A percentile compares a stretch with the other conserved stretches of the same genome.
These are phyloP conservation scores for Caloenas nicobarica DNA, from an alignment of 2,113 vertebrate genomes.

Conservation along the genomic window DNA sequence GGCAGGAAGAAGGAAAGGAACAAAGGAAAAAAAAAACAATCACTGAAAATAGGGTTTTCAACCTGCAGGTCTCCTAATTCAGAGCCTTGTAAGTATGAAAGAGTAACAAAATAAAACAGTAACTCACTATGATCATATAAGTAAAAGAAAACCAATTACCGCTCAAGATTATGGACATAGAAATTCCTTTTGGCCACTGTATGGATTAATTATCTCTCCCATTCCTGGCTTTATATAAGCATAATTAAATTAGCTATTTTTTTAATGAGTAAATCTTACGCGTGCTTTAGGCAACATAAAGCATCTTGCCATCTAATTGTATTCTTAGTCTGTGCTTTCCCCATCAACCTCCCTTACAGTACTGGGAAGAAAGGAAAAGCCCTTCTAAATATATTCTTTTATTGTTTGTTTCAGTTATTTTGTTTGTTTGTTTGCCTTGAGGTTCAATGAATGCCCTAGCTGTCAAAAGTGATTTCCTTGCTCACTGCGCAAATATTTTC, in stretches of 20 bases:
- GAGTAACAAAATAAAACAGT: background rate
- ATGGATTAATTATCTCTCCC: conserved; percentile 3
- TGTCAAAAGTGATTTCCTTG: conserved; percentile 62
- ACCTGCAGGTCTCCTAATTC: background rate
- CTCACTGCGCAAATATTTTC: conserved; percentile 46
- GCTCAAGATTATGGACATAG: background rate
- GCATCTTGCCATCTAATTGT: conserved; percentile 6
- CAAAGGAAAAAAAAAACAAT: background rate
- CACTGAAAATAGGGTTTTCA: background rate
- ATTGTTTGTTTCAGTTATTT: background rate
- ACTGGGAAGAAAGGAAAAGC: conserved; percentile 3
- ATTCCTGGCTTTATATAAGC: background rate
- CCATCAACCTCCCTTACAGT: background rate
- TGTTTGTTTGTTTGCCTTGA: conserved; percentile 10
- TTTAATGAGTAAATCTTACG: background rate
- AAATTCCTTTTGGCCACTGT: background rate
- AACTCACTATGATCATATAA: background rate
- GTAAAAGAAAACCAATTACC: background rate
- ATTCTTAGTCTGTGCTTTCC: background rate
- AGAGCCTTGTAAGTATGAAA: background rate
- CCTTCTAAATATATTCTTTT: background rate
- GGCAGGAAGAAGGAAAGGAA: conserved; percentile 11
- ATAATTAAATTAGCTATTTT: conserved; percentile 29
- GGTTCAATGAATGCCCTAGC: conserved; percentile 16
- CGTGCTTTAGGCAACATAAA: conserved; percentile 43